Percentiles rank a stretch among this genome's conserved stretches.
Evolutionary conservation across 2,113 vertebrate species (phyloP).

Genomic region (Solenodon paradoxus): DNA sequence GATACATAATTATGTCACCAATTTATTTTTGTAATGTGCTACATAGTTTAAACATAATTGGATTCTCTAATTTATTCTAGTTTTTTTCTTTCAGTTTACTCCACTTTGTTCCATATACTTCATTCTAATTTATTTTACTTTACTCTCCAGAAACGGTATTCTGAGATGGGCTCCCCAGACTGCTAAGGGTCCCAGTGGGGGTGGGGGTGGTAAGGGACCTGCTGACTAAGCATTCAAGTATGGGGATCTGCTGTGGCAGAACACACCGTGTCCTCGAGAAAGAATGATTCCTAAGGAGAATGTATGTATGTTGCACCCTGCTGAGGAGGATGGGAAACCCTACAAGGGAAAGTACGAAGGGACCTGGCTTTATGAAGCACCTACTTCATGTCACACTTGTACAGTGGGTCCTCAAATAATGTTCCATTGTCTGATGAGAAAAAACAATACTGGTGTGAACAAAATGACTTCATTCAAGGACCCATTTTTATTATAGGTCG

Average conservation of each 20-base stretch:
- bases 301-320: too few relatives aligned
- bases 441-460: too few relatives aligned
- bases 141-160: not conserved
- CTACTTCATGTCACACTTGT: not conserved
- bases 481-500: too few relatives aligned
- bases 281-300: too few relatives aligned
- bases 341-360: not conserved
- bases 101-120: too few relatives aligned
- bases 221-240: not conserved
- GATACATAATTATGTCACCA: not conserved
- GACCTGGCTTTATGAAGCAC: not conserved
- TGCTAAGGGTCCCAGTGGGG: not conserved
- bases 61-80: too few relatives aligned
- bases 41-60: not conserved
- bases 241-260: not conserved
- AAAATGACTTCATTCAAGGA: too few relatives aligned
- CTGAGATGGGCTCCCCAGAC: not conserved
- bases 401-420: too few relatives aligned
- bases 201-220: not conserved
- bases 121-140: not conserved
- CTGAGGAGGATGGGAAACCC: not conserved
- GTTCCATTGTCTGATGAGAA: too few relatives aligned
- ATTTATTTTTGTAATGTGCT: not conserved
- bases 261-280: not conserved
- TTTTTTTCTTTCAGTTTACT: too few relatives aligned